Conservation (phyloP, 2,797 vertebrate genomes). For the Dicrostonyx torquatus region DNA sequence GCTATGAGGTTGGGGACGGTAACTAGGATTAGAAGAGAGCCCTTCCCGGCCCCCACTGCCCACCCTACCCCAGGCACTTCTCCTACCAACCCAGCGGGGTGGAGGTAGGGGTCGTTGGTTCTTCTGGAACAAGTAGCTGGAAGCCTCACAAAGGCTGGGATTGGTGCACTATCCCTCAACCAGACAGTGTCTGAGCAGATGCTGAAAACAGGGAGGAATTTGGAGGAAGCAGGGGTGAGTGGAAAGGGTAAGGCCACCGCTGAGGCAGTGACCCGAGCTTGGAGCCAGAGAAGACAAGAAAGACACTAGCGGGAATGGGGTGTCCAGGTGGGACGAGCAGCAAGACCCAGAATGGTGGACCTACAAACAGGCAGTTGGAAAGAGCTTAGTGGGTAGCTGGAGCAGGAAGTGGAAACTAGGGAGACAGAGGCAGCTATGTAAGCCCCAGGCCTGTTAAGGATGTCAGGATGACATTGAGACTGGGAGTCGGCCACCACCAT, state of each 20-base stretch:
- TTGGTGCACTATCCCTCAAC: not conserved
- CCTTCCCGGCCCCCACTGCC: fast-evolving
- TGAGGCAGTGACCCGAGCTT: not conserved
- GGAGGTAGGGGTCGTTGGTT: fast-evolving
- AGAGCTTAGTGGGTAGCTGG: not conserved
- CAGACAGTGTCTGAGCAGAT: not conserved
- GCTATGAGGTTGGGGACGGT: not conserved
- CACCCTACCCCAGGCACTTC: not conserved
- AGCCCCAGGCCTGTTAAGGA: not conserved
- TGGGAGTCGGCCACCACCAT: not conserved
- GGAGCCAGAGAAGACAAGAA: not conserved
- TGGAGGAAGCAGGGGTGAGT: fast-evolving
- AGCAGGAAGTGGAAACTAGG: not conserved
- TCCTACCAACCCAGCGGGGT: not conserved
- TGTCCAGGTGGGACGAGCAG: not conserved
- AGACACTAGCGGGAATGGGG: fast-evolving
- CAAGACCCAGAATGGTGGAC: not conserved
- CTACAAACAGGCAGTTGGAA: not conserved
- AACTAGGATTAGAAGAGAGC: too few species aligned
- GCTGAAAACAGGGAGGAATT: not conserved
- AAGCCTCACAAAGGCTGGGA: not conserved
- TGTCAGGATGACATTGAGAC: not conserved
- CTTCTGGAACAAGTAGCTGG: not conserved
- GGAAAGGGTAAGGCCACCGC: not conserved
- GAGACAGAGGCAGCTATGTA: too few species aligned